Percentiles rank a stretch among this genome's conserved stretches.
Evolutionary conservation across 2,797 vertebrate species (phyloP).

Genomic region (Sternotherus odoratus): DNA sequence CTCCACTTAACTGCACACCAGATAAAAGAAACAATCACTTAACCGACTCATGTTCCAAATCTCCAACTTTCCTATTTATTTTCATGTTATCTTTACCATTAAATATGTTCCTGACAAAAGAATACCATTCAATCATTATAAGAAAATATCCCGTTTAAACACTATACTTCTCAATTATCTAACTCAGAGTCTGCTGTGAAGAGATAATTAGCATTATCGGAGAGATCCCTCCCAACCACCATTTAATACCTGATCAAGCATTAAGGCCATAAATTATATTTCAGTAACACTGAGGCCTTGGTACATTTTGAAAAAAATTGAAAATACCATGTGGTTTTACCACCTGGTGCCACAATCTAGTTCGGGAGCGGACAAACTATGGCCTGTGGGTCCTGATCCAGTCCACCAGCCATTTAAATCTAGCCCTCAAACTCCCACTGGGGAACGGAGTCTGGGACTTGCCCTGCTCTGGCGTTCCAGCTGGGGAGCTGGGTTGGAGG

Average conservation of each 20-base stretch:
- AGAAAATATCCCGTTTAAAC: background rate
- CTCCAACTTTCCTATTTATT: background rate
- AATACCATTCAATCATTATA: background rate
- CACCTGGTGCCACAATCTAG: background rate
- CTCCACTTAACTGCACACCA: background rate
- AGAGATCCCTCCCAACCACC: background rate
- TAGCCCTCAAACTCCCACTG: too few relatives aligned
- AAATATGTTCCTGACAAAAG: background rate
- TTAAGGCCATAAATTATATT: background rate
- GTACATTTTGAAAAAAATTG: background rate
- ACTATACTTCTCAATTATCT: background rate
- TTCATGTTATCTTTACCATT: background rate
- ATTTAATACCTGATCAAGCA: constrained; percentile 6
- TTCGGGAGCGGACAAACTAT: too few relatives aligned
- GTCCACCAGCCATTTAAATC: too few relatives aligned
- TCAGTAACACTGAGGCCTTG: background rate
- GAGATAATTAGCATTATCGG: background rate
- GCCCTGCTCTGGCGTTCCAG: too few relatives aligned
- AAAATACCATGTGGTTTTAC: background rate
- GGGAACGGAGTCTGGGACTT: too few relatives aligned
- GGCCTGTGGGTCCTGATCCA: too few relatives aligned
- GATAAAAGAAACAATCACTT: background rate
- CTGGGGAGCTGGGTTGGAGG: too few relatives aligned
- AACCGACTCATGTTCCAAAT: background rate
- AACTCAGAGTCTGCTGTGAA: background rate